A percentile compares a stretch with the other conserved stretches of the same genome.
Evolutionary conservation across 1,140 invertebrate genomes (phyloP).

Genomic region (Hirudo medicinalis): DNA sequence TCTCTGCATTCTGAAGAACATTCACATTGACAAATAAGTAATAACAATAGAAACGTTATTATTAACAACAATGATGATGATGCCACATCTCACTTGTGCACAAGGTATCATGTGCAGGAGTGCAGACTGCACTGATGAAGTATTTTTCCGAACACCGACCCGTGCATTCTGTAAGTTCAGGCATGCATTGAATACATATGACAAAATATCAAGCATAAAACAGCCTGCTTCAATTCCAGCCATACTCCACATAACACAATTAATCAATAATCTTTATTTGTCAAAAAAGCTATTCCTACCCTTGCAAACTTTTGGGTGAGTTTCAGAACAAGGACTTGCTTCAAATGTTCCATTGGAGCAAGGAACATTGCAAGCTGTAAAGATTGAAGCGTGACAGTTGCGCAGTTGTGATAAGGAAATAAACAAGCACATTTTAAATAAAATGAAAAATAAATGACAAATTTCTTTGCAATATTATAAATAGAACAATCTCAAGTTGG

Average conservation of each 20-base stretch:
- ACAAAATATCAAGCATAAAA: too few relatives aligned
- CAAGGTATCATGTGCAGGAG: constrained; percentile 9
- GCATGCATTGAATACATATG: too few relatives aligned
- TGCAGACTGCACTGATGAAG: constrained; percentile 18
- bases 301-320: constrained; percentile 23
- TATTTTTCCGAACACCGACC: constrained; percentile 14
- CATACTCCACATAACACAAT: too few relatives aligned
- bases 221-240: too few relatives aligned
- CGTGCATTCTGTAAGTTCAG: constrained; percentile 14
- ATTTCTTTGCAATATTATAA: too few relatives aligned
- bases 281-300: constrained; percentile 1
- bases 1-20: background rate
- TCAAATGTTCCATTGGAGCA: constrained; percentile 22
- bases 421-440: too few relatives aligned
- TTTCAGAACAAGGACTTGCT: constrained; percentile 17
- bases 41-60: background rate
- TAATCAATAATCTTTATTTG: too few relatives aligned
- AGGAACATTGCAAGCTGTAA: constrained; percentile 19
- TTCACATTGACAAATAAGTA: background rate
- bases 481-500: too few relatives aligned
- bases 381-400: too few relatives aligned
- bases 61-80: too few relatives aligned
- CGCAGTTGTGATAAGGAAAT: too few relatives aligned
- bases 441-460: background rate
- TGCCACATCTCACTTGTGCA: too few relatives aligned